These are phyloP conservation scores for Agelastica alni DNA, from an alignment of 2,888 invertebrate genomes.

Conservation along the genomic window DNA sequence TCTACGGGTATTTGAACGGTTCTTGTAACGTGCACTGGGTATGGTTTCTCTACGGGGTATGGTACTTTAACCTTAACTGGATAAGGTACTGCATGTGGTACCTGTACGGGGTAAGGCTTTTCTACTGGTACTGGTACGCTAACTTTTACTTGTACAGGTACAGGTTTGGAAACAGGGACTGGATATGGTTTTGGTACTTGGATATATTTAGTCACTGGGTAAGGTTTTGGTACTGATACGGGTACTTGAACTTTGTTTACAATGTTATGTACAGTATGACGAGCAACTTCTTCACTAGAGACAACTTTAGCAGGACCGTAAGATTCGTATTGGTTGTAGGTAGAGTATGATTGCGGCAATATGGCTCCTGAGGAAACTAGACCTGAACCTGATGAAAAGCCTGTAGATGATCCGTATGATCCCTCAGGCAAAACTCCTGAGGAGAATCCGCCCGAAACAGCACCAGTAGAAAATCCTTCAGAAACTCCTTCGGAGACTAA, in stretches of 20 bases:
- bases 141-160: constrained; percentile 40
- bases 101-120: constrained; percentile 46
- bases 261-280: constrained; percentile 41
- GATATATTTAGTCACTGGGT: constrained; percentile 45
- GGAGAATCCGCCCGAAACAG: neutral
- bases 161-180: constrained; percentile 42
- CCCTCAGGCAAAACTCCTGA: neutral
- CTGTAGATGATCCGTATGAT: neutral
- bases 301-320: neutral
- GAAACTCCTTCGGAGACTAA: neutral
- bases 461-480: neutral
- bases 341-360: neutral
- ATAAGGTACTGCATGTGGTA: constrained; percentile 44
- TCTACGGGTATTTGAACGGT: constrained; percentile 43
- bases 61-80: constrained; percentile 37
- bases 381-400: neutral
- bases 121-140: constrained; percentile 44
- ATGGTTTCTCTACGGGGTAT: constrained; percentile 46
- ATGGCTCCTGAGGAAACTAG: neutral
- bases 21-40: constrained; percentile 43
- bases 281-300: constrained; percentile 26
- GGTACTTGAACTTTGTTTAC: constrained; percentile 44
- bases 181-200: constrained; percentile 47
- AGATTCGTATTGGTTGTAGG: neutral
- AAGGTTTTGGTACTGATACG: constrained; percentile 33